Evolutionary conservation across 2,113 vertebrate genomes (phyloP).

Genomic region (Callospermophilus lateralis): DNA sequence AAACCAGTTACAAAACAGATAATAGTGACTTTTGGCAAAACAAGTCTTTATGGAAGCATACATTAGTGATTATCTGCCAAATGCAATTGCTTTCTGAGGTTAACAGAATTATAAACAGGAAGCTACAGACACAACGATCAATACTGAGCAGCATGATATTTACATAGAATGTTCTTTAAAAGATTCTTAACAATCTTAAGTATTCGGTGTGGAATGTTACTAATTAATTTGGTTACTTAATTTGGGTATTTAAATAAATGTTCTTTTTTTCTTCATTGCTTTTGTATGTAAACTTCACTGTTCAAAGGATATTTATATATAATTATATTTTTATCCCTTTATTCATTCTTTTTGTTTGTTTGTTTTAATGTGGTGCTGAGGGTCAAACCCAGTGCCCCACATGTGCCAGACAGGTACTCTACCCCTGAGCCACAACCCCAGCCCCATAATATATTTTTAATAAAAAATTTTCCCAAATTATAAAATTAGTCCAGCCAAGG

Average conservation of each 20-base stretch:
- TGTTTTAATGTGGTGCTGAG: too few species aligned
- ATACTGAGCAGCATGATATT: not conserved
- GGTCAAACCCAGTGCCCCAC: too few species aligned
- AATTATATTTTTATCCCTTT: not conserved
- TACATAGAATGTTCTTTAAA: not conserved
- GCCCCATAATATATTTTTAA: not conserved
- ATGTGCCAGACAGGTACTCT: too few species aligned
- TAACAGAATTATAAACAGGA: not conserved
- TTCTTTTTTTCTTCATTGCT: not conserved
- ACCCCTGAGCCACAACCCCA: too few species aligned
- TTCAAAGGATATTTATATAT: not conserved
- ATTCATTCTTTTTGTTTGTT: too few species aligned
- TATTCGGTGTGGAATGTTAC: not conserved
- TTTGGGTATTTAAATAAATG: not conserved
- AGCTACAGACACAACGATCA: not conserved
- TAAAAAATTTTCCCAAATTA: not conserved
- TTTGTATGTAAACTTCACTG: not conserved
- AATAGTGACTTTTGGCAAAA: not conserved
- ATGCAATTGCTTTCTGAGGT: not conserved
- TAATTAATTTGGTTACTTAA: slow-evolving; percentile 24
- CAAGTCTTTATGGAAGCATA: not conserved
- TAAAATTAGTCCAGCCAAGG: not conserved
- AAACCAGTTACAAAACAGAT: not conserved
- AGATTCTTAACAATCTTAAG: not conserved
- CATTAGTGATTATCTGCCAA: not conserved